Evolutionary conservation across 2,113 vertebrate species (phyloP).

Genomic region (Kobus ellipsiprymnus): DNA sequence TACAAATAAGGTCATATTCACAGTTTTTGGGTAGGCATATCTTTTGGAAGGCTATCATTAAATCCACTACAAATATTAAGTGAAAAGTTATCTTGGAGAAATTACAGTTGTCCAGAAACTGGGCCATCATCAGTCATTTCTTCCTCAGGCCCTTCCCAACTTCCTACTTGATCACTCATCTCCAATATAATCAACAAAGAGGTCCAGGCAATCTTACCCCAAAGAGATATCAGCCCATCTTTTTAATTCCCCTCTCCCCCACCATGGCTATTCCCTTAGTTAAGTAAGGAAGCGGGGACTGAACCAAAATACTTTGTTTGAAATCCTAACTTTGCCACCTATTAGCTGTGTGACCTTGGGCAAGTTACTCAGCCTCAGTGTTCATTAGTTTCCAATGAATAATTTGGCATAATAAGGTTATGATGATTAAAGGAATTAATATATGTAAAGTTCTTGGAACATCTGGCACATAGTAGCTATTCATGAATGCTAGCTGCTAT

Average conservation of each 20-base stretch:
- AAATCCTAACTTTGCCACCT: background rate
- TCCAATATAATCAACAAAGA: background rate
- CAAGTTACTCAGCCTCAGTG: background rate
- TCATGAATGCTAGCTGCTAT: background rate
- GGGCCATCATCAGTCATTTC: background rate
- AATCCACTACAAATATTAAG: background rate
- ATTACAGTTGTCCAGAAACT: background rate
- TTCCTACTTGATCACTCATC: background rate
- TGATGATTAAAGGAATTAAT: background rate
- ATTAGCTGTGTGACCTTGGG: background rate
- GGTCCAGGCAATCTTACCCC: background rate
- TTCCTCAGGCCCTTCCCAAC: background rate
- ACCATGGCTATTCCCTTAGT: background rate
- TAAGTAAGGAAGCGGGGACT: background rate
- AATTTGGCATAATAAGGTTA: background rate
- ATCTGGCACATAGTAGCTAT: background rate
- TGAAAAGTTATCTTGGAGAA: background rate
- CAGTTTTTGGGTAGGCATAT: background rate
- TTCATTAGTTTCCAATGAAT: background rate
- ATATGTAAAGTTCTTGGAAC: background rate
- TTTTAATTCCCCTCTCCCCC: background rate
- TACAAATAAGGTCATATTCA: background rate
- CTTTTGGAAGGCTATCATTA: background rate
- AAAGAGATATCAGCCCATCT: background rate
- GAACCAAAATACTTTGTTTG: background rate